Base-by-base conservation (phyloP, 2,888 invertebrate species). In the Himalopsyche kuldschensis region DNA sequence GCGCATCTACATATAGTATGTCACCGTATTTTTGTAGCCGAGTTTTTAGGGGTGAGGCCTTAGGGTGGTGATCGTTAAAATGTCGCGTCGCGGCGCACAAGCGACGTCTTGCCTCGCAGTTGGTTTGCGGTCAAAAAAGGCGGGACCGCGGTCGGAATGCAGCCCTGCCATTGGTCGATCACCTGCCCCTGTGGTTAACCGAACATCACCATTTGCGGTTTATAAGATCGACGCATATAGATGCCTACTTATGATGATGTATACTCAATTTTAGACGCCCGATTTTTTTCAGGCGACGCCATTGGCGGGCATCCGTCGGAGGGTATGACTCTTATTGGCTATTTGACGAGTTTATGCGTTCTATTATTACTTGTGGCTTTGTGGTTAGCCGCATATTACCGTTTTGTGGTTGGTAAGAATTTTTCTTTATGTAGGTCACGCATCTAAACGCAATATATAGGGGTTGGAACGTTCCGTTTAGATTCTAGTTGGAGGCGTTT, bases 91-190 rank as follows among this genome's bases (percentile, higher is more conserved):
- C 84, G 81, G 85, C 86, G 87, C 87, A 88, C 88, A 87, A 88
- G 80, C 84, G 83, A 82, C 89, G 90, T 92, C 91, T 92, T 90
- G 91, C 90, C 89, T 90, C 91, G 92, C 91, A 92, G 92, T 92
- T 92, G 92, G 92, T 92, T 94, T 94, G 94, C 91, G 94, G 94
- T 94, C 92, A 91, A 86, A 89, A 88, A 89, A 91, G 93, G 93
- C 93, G 93, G 92, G 92, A 93, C 90, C 91, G 93, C 88, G 93
- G 93, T 93, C 90, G 91, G 90, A 92, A 91, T 91, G 91, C 91
- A 90, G 90, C 90, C 89, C 89, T 90, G 88, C 90, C 88, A 94
- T 94, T 94, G 93, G 94, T 89, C 90, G 90, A 91, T 91, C 89
- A 91, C 90, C 90, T 91, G 91, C 91, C 91, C 91, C 91, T 92